phyloP scores from a whole-genome alignment of 1,140 invertebrate species.

The Linepithema humile region DNA sequence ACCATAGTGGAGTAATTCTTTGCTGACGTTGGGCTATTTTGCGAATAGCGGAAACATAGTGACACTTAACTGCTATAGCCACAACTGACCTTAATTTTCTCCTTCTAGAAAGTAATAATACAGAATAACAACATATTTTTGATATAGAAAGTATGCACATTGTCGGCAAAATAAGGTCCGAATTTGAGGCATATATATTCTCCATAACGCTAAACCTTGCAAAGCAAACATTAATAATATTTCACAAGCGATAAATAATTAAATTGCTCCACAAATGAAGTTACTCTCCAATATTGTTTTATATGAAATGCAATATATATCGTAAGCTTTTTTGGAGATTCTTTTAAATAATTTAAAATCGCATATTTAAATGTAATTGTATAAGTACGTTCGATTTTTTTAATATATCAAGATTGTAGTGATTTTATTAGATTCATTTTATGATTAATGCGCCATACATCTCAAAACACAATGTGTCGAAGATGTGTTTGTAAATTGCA shows the following conservation, averaged over 20 bases:
- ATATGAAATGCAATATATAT: neutral
- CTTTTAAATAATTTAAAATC: slow-evolving; percentile 18
- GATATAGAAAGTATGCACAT: slow-evolving; percentile 77
- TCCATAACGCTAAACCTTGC: slow-evolving; percentile 2
- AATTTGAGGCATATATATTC: slow-evolving; percentile 44
- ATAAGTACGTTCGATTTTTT: neutral
- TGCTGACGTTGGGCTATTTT: slow-evolving; percentile 73
- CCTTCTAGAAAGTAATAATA: slow-evolving; percentile 72
- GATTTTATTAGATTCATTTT: slow-evolving; percentile 11
- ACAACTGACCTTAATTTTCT: slow-evolving; percentile 68
- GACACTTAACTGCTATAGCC: slow-evolving; percentile 68
- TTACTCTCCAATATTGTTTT: slow-evolving; percentile 30
- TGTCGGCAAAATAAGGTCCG: slow-evolving; percentile 54
- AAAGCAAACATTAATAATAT: slow-evolving; percentile 12
- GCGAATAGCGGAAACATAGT: slow-evolving; percentile 65
- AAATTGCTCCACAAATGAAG: neutral
- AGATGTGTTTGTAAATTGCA: slow-evolving; percentile 9
- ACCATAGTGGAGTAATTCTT: slow-evolving; percentile 61
- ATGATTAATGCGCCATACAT: neutral
- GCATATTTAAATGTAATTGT: neutral
- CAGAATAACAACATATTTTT: slow-evolving; percentile 79
- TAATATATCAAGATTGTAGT: neutral
- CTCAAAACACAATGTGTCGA: neutral
- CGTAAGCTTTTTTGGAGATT: neutral
- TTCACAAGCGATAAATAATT: neutral